phyloP scores from a whole-genome alignment of 2,797 vertebrate genomes.

The Rachycentron canadum region DNA sequence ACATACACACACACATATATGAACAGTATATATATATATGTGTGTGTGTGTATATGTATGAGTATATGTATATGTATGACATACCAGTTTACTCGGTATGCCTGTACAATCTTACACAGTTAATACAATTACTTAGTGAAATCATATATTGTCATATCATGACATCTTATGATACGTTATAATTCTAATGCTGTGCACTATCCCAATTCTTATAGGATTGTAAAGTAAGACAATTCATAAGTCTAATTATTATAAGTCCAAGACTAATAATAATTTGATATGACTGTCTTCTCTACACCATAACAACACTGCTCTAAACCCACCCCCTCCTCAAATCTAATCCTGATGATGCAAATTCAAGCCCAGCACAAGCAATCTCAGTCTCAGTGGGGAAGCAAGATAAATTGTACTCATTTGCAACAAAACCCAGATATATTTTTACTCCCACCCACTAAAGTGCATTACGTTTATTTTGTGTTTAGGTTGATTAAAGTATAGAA shows the following conservation, averaged over 20 bases:
- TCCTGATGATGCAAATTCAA: constrained; percentile 20
- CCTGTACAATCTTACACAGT: background rate
- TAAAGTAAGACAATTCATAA: background rate
- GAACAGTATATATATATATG: too few relatives aligned
- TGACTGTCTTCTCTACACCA: background rate
- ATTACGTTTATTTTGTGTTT: background rate
- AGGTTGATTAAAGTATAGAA: too few relatives aligned
- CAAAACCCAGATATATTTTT: background rate
- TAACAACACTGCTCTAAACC: background rate
- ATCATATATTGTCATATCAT: too few relatives aligned
- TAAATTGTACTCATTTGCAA: background rate
- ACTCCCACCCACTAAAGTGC: background rate
- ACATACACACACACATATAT: too few relatives aligned
- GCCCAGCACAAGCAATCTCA: background rate
- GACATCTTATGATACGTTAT: background rate
- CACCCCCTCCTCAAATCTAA: background rate
- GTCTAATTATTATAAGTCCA: too few relatives aligned
- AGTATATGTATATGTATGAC: too few relatives aligned
- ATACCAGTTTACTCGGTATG: background rate
- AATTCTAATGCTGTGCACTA: background rate
- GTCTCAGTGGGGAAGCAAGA: background rate
- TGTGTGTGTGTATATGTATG: too few relatives aligned
- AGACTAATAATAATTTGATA: background rate
- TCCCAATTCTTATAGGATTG: background rate
- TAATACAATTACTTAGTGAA: background rate